These are phyloP conservation scores for Tautogolabrus adspersus DNA, from an alignment of 2,113 vertebrate genomes.

Conservation along the genomic window DNA sequence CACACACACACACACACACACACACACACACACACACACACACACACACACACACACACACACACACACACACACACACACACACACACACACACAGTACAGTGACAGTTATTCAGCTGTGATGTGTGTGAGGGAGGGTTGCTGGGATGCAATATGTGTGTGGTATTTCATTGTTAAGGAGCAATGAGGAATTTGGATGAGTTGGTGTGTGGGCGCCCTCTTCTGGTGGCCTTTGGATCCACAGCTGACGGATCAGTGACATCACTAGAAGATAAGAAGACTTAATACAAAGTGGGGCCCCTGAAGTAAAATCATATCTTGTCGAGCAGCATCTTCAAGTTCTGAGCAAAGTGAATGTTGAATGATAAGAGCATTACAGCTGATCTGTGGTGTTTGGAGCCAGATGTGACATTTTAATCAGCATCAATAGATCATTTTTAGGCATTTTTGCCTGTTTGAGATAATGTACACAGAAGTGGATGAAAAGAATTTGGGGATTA, in stretches of 20 bases:
- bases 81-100: not conserved
- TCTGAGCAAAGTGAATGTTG: not conserved
- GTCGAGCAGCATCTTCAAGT: not conserved
- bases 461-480: not conserved
- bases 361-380: no score
- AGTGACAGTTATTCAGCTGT: not conserved
- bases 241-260: not conserved
- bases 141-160: conserved; percentile 20
- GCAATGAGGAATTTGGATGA: conserved; percentile 2
- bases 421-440: no score
- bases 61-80: no score
- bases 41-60: no score
- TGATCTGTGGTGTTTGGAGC: not conserved
- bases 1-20: not conserved
- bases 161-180: conserved; percentile 9
- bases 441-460: not conserved
- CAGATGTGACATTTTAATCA: no score
- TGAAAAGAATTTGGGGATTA: not conserved
- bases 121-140: conserved; percentile 1
- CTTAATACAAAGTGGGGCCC: not conserved
- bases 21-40: no score
- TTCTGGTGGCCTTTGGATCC: conserved; percentile 65
- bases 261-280: not conserved
- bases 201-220: conserved; percentile 73
- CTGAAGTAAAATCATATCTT: no score